Evolutionary conservation across 2,797 vertebrate genomes (phyloP).

Genomic region (Falco cherrug): DNA sequence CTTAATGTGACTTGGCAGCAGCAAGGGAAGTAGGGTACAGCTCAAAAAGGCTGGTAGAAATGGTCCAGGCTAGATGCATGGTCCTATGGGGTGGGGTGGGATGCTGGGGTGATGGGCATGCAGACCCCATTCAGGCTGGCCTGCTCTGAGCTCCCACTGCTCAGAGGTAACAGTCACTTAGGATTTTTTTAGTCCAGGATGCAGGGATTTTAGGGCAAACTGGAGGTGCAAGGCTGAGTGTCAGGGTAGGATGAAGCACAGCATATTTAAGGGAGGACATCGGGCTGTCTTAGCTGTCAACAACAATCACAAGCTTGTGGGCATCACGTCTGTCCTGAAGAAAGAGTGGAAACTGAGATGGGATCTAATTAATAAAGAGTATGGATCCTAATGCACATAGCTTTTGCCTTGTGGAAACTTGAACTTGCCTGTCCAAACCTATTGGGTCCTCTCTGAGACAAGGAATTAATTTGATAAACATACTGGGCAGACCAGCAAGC

Average conservation of each 20-base stretch:
- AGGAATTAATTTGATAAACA: background rate
- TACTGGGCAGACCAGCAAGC: background rate
- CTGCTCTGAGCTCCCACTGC: background rate
- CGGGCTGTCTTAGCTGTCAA: background rate
- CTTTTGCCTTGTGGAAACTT: background rate
- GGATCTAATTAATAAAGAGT: background rate
- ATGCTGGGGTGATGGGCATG: background rate
- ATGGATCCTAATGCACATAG: background rate
- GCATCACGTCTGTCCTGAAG: background rate
- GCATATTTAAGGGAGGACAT: background rate
- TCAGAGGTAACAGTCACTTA: fast-evolving
- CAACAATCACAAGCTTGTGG: background rate
- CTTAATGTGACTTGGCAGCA: constrained; percentile 12
- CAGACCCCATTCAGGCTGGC: background rate
- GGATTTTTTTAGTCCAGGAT: background rate
- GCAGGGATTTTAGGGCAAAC: background rate
- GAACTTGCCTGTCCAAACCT: background rate
- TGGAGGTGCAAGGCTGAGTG: background rate
- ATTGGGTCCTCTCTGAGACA: background rate
- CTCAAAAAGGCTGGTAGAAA: background rate
- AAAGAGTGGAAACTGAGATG: background rate
- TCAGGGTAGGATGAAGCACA: background rate
- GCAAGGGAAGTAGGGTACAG: background rate
- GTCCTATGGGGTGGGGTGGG: fast-evolving
- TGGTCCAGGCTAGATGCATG: background rate